A percentile compares a stretch with the other conserved stretches of the same genome.
Conservation (phyloP, 2,113 vertebrate species). For the Corythornis vintsioides region DNA sequence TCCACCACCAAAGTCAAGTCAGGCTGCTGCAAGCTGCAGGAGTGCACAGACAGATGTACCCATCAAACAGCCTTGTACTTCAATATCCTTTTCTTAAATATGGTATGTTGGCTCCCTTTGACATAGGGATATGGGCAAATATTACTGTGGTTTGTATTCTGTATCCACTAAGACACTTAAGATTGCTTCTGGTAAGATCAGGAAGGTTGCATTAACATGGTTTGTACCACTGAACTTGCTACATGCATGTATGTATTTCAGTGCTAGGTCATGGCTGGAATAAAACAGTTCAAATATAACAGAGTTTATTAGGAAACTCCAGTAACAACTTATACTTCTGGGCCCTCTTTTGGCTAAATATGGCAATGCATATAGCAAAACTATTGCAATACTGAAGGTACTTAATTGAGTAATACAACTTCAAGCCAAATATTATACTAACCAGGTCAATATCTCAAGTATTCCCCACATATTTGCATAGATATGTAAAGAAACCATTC, state of each 20-base stretch:
- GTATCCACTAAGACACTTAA: background rate
- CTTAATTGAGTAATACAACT: background rate
- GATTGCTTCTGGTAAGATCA: background rate
- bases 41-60: background rate
- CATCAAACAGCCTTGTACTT: background rate
- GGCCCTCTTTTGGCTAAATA: conserved; percentile 34
- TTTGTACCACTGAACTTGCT: background rate
- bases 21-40: background rate
- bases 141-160: background rate
- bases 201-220: background rate
- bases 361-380: background rate
- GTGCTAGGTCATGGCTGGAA: background rate
- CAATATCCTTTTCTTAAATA: background rate
- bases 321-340: background rate
- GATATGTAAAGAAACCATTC: background rate
- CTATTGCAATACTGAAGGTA: background rate
- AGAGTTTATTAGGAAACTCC: background rate
- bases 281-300: background rate
- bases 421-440: background rate
- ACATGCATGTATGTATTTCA: background rate
- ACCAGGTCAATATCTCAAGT: background rate
- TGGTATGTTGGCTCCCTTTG: fast-evolving
- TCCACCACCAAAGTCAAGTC: background rate
- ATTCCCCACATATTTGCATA: fast-evolving
- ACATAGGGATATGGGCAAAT: background rate